phyloP scores from a whole-genome alignment of 1,140 invertebrate genomes.

The Aphidius ervi region DNA sequence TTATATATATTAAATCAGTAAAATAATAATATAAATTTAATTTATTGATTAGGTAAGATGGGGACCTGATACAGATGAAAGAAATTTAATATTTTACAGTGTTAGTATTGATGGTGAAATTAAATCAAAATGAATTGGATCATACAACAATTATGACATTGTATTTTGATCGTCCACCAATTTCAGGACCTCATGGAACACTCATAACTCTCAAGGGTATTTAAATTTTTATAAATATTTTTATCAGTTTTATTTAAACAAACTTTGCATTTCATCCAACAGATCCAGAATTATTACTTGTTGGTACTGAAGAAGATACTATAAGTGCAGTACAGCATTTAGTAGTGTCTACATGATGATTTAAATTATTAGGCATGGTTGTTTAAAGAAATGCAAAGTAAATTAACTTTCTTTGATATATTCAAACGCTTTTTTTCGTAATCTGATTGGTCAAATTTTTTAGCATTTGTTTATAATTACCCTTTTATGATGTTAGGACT shows the following conservation, averaged over 20 bases:
- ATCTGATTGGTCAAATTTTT: no score
- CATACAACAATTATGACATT: slow-evolving; percentile 72
- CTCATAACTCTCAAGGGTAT: slow-evolving; percentile 64
- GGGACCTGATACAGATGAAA: slow-evolving; percentile 67
- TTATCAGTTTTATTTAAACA: slow-evolving; percentile 49
- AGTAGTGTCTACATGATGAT: slow-evolving; percentile 76
- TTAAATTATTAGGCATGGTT: no score
- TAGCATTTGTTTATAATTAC: no score
- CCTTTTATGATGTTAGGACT: no score
- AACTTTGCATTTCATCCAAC: slow-evolving; percentile 83
- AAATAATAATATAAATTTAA: slow-evolving; percentile 5
- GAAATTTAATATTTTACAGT: slow-evolving; percentile 83
- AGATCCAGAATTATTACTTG: slow-evolving; percentile 74
- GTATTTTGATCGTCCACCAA: slow-evolving; percentile 58
- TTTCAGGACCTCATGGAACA: slow-evolving; percentile 72
- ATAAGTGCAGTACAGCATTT: slow-evolving; percentile 85
- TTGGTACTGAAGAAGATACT: slow-evolving; percentile 90
- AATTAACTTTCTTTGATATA: no score
- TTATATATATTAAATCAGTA: background rate
- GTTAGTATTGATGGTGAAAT: slow-evolving; percentile 81
- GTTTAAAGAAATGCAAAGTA: no score
- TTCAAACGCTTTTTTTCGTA: no score
- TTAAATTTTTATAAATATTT: background rate
- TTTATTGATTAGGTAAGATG: slow-evolving; percentile 54
- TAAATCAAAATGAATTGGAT: slow-evolving; percentile 76